Percentiles rank a stretch among this genome's conserved stretches.
Conservation (phyloP, 1,140 invertebrate genomes). For the Hetaerina americana region DNA sequence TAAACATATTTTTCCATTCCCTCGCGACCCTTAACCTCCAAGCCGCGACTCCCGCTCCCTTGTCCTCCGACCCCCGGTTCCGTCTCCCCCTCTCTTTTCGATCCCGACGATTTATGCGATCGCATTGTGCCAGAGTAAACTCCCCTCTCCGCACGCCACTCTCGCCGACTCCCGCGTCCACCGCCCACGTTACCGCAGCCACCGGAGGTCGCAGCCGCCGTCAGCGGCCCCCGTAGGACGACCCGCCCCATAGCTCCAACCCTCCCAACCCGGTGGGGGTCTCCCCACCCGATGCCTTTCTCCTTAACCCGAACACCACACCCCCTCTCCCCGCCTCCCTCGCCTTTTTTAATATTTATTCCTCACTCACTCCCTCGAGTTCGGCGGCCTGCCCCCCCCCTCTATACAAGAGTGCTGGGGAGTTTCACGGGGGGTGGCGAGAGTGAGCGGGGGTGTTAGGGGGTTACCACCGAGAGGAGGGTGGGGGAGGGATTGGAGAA, state of each 20-base stretch:
- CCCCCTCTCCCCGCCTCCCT: background rate
- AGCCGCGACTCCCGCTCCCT: too few relatives aligned
- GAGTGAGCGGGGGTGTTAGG: conserved; percentile 14
- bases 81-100: background rate
- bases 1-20: background rate
- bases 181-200: background rate
- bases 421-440: background rate
- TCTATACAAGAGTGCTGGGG: too few relatives aligned
- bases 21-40: too few relatives aligned
- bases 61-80: too few relatives aligned
- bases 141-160: background rate
- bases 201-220: too few relatives aligned
- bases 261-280: too few relatives aligned
- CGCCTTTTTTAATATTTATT: conserved; percentile 3
- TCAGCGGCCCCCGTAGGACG: too few relatives aligned
- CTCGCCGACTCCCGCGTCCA: background rate
- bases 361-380: conserved; percentile 5
- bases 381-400: background rate
- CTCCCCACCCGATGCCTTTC: too few relatives aligned
- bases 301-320: background rate
- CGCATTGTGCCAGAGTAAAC: conserved; percentile 4
- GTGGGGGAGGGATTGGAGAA: too few relatives aligned
- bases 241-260: too few relatives aligned
- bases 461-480: background rate
- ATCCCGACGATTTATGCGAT: background rate